Percentiles rank a stretch among this genome's conserved stretches.
Conservation (phyloP, 2,888 invertebrate species). For the Spisula solida region DNA sequence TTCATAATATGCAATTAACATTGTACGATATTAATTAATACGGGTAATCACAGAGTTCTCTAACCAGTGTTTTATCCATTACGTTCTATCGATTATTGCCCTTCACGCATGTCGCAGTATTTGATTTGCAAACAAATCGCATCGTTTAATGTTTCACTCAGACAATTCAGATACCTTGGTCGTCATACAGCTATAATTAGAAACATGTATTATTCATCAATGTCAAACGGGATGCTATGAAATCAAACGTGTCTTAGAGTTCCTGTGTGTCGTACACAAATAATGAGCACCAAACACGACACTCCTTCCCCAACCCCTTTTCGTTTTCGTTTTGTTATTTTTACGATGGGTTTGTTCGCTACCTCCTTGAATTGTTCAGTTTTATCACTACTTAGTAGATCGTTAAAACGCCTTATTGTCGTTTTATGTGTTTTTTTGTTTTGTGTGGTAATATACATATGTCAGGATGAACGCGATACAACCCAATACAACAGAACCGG, state of each 20-base stretch:
- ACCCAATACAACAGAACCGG: not conserved
- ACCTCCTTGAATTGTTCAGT: not conserved
- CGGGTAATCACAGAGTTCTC: not conserved
- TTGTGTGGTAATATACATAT: not conserved
- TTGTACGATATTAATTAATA: not conserved
- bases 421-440: not conserved
- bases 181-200: not conserved
- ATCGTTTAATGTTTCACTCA: not conserved
- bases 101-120: not conserved
- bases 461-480: not conserved
- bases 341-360: not conserved
- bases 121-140: not conserved
- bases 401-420: not conserved
- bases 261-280: not conserved
- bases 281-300: not conserved
- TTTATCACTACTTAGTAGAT: not conserved
- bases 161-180: not conserved
- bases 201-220: not conserved
- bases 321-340: not conserved
- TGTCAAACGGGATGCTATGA: not conserved
- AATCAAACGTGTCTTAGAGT: not conserved
- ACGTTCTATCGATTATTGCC: not conserved
- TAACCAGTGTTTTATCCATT: not conserved
- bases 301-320: not conserved
- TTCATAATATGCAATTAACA: not conserved